Conservation (phyloP, 2,797 vertebrate genomes). For the Remorina albescens region DNA sequence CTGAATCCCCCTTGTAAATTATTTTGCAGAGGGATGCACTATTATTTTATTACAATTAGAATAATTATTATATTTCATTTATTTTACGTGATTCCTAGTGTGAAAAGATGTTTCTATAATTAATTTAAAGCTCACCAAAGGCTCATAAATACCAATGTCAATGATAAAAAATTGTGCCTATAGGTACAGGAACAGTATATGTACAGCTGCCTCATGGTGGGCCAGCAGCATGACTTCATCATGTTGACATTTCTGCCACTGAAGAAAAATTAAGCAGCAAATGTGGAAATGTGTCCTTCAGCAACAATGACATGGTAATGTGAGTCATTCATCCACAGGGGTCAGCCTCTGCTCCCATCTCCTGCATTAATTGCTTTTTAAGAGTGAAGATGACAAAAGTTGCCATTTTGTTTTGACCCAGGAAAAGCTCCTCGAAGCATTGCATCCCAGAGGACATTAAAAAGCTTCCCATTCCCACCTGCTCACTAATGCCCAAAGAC, state of each 20-base stretch:
- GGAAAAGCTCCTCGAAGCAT: slow-evolving; percentile 30
- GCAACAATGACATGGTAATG: not conserved
- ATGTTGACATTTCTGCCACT: slow-evolving; percentile 1
- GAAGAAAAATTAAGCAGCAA: slow-evolving; percentile 3
- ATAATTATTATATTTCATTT: too few species aligned
- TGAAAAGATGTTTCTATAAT: not conserved
- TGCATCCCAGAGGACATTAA: slow-evolving; percentile 34
- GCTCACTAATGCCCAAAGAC: slow-evolving; percentile 35
- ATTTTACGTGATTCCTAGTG: slow-evolving; percentile 1
- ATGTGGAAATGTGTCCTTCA: not conserved
- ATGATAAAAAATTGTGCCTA: not conserved
- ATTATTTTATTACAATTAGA: too few species aligned
- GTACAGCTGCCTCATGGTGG: not conserved
- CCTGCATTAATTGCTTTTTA: slow-evolving; percentile 49
- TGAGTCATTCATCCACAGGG: slow-evolving; percentile 14
- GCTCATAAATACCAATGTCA: not conserved
- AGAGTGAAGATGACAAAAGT: slow-evolving; percentile 32
- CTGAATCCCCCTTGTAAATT: not conserved
- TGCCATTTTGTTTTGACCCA: slow-evolving; percentile 34
- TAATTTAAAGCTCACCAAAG: not conserved
- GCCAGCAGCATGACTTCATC: not conserved
- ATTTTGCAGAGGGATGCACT: too few species aligned
- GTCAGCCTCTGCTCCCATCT: slow-evolving; percentile 22
- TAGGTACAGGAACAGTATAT: not conserved
- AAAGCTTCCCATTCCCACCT: slow-evolving; percentile 42